Percentiles rank a stretch among this genome's conserved stretches.
Conservation (phyloP, 2,797 vertebrate species). For the Dendrocincla tyrannina region DNA sequence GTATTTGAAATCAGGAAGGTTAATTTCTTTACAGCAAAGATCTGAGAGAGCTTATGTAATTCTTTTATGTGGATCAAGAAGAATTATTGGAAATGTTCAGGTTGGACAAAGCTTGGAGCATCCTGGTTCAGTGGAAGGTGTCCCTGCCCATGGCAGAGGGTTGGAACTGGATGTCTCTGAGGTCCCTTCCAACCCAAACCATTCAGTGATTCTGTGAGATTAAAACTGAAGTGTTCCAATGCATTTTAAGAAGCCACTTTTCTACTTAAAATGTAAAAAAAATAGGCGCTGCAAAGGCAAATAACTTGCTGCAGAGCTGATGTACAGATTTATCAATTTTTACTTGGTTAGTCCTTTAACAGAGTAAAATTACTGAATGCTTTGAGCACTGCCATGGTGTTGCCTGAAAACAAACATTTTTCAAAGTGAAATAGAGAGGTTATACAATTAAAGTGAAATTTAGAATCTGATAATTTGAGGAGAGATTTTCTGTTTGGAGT, state of each 20-base stretch:
- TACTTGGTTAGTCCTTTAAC: background rate
- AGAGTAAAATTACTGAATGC: background rate
- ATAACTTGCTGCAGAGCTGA: background rate
- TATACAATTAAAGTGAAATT: background rate
- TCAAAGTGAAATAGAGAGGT: background rate
- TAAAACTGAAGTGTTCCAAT: background rate
- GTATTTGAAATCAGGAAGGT: background rate
- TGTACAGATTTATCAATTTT: background rate
- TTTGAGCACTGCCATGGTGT: background rate
- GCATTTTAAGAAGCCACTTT: background rate
- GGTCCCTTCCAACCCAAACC: background rate
- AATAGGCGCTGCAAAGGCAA: background rate
- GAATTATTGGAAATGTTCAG: background rate
- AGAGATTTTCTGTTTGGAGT: background rate
- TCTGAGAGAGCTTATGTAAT: background rate
- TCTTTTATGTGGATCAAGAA: background rate
- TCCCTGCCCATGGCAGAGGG: background rate
- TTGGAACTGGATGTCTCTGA: background rate
- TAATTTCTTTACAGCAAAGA: background rate
- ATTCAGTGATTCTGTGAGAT: background rate
- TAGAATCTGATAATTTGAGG: background rate
- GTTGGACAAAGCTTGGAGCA: background rate
- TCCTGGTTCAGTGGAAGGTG: background rate
- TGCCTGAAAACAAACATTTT: background rate
- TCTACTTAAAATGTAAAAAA: background rate